Base-by-base conservation (phyloP, 2,797 vertebrate genomes). In the Lithobates sylvaticus region DNA sequence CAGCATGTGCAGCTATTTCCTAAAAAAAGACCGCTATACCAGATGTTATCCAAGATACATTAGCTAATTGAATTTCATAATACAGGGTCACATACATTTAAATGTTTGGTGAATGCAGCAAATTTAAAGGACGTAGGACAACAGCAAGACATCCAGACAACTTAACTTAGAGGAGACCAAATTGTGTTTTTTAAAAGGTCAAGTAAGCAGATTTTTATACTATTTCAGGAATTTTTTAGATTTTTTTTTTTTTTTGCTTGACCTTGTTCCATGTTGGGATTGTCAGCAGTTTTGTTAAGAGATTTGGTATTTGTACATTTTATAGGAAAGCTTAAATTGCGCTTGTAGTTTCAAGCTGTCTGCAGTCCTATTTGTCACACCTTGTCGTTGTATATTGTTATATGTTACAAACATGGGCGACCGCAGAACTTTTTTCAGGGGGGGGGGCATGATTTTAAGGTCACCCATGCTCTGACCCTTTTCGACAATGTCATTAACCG, bases 21-120 rank as follows among this genome's bases (percentile, higher is more conserved):
- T 68, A 80, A 84, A 84, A 85, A 80, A 68, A 67, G 77, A 67
- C 72, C 44, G 21, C 77, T 77, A 69, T 54, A 78, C 69, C 84
- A 85, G 77, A 85, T 85, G 78, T 80, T 85, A 74, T 79, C 50
- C 84, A 74, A 67, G 84, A 75, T 54, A 80, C 84, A 81, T 85
- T 80, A 75, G 84, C 79, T 85, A 80, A 85, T 85, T 80, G 72
- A 58, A 85, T 85, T 75, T 68, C 44, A 79, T 80, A 75, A 85
- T 85, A 76, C 76, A 68, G 78, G 77, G 77, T 85, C 84, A 85
- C 61, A 80, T 78, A 47, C 78, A 85, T 74, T 67, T 58, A 44
- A 79, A 73, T 78, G 58, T 79, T 73, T 72, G 69, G 76, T 79
- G 64, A 61, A 79, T 39, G 34, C 76, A 74, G 70, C 61, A 79